Percentiles rank a stretch among this genome's conserved stretches.
Conservation (phyloP, 2,113 vertebrate species). For the Pseudorectes ferrugineus region DNA sequence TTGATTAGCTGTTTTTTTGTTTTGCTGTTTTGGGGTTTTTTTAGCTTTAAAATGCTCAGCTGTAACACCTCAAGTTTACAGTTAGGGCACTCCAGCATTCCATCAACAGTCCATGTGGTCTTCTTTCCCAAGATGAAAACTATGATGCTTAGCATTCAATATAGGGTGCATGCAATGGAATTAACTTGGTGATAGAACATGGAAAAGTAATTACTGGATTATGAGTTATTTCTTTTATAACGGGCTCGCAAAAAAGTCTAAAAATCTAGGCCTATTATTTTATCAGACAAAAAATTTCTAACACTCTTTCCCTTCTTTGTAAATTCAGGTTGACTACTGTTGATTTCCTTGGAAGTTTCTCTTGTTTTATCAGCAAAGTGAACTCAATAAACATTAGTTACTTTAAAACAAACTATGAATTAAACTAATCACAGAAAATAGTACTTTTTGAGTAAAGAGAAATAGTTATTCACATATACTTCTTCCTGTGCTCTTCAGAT, state of each 20-base stretch:
- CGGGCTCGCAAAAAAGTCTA: not conserved
- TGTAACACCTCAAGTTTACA: not conserved
- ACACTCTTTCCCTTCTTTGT: not conserved
- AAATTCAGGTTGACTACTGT: not conserved
- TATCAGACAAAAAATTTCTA: not conserved
- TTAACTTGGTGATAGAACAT: not conserved
- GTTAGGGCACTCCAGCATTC: not conserved
- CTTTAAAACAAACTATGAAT: not conserved
- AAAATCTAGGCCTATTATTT: not conserved
- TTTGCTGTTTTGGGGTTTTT: fast-evolving
- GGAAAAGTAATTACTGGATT: not conserved
- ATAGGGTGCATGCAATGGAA: not conserved
- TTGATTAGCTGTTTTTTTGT: fast-evolving
- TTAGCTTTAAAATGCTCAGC: not conserved
- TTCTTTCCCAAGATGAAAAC: not conserved
- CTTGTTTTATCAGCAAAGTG: not conserved
- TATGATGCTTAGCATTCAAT: not conserved
- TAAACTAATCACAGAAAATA: not conserved
- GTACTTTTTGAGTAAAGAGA: not conserved
- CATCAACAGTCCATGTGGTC: not conserved
- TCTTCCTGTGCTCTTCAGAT: not conserved
- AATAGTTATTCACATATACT: not conserved
- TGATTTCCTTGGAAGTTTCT: not conserved
- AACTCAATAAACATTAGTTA: not conserved
- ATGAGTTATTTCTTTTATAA: not conserved